These are phyloP conservation scores for Lacanobia wlatinum DNA, from an alignment of 2,888 invertebrate genomes.

Conservation along the genomic window DNA sequence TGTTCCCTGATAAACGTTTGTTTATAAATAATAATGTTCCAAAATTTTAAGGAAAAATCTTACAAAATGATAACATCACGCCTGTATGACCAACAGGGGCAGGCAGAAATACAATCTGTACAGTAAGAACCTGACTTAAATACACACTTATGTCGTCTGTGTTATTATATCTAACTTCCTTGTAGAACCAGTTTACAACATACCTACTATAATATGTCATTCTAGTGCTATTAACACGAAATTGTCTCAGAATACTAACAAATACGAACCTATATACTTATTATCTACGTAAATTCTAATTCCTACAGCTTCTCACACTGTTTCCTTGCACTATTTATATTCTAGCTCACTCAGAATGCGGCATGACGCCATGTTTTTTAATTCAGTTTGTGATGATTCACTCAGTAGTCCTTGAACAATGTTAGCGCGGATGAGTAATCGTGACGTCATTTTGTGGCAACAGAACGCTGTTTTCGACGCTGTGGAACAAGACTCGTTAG, in stretches of 20 bases:
- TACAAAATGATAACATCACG: neutral
- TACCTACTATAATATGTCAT: neutral
- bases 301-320: neutral
- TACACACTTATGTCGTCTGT: neutral
- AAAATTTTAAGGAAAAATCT: neutral
- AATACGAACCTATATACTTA: too few species aligned
- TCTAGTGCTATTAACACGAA: neutral
- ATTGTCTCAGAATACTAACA: neutral
- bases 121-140: neutral
- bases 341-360: conserved; percentile 6
- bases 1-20: neutral
- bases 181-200: too few species aligned
- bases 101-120: neutral
- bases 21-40: neutral
- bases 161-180: neutral
- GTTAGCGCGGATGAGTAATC: conserved; percentile 5
- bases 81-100: too few species aligned
- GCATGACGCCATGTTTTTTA: conserved; percentile 17
- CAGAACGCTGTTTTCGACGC: neutral
- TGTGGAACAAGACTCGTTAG: conserved; percentile 28
- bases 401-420: conserved; percentile 14
- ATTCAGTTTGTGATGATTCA: neutral
- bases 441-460: conserved; percentile 18
- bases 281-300: neutral
- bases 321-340: neutral